These are phyloP conservation scores for Magallana angulata DNA, from an alignment of 1,140 invertebrate species.

Conservation along the genomic window DNA sequence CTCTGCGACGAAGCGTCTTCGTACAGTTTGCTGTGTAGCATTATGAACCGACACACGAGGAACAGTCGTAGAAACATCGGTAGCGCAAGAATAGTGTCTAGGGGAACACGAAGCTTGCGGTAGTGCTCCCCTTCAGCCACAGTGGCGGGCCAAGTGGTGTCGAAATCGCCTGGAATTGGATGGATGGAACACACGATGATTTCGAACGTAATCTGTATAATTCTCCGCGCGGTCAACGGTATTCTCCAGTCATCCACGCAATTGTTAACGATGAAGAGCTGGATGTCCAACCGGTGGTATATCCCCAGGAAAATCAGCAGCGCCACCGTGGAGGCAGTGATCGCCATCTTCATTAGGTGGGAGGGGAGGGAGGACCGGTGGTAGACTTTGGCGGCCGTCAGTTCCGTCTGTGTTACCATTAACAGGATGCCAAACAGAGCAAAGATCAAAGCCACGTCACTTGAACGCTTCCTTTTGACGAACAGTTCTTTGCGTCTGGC, in stretches of 20 bases:
- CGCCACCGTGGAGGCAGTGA: slow-evolving; percentile 72
- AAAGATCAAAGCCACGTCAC: slow-evolving; percentile 70
- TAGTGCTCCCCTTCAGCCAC: slow-evolving; percentile 57
- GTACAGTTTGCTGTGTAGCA: slow-evolving; percentile 77
- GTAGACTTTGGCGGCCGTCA: slow-evolving; percentile 64
- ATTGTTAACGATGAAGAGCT: slow-evolving; percentile 77
- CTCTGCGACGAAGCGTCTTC: slow-evolving; percentile 78
- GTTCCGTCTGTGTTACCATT: slow-evolving; percentile 76
- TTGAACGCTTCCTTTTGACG: slow-evolving; percentile 64
- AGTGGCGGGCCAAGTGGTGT: slow-evolving; percentile 59
- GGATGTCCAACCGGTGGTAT: slow-evolving; percentile 74
- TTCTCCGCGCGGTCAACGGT: slow-evolving; percentile 66
- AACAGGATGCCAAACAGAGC: slow-evolving; percentile 73
- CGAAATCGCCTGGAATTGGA: slow-evolving; percentile 74
- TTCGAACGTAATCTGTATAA: slow-evolving; percentile 71
- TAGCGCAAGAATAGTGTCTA: slow-evolving; percentile 76
- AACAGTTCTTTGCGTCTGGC: slow-evolving; percentile 75
- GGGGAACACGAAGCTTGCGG: slow-evolving; percentile 55
- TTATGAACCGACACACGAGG: slow-evolving; percentile 73
- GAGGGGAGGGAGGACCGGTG: slow-evolving; percentile 59
- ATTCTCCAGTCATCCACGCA: slow-evolving; percentile 76
- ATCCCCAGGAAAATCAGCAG: slow-evolving; percentile 71
- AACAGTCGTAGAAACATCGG: slow-evolving; percentile 78
- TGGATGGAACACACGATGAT: slow-evolving; percentile 76
- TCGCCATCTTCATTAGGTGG: slow-evolving; percentile 70